Conservation (phyloP, 2,888 invertebrate genomes). For the Odontothrips loti region DNA sequence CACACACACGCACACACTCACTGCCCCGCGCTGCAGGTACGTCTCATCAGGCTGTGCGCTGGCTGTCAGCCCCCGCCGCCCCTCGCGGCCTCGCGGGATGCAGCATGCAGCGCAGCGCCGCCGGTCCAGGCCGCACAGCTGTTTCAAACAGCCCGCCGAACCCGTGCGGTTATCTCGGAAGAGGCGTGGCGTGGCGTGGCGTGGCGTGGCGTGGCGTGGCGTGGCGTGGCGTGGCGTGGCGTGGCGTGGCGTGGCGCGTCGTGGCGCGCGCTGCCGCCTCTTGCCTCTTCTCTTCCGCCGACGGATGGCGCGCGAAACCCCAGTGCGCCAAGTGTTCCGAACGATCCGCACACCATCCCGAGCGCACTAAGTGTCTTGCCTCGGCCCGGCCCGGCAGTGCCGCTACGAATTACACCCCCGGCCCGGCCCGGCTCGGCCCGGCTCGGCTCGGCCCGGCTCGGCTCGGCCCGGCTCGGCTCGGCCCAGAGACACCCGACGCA, state of each 20-base stretch:
- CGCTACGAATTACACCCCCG: too few species aligned
- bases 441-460: background rate
- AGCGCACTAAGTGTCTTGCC: background rate
- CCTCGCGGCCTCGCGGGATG: too few species aligned
- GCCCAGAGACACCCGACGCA: too few species aligned
- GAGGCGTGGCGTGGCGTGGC: background rate
- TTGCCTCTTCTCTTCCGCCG: background rate
- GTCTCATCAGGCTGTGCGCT: too few species aligned
- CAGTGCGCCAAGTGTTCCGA: background rate
- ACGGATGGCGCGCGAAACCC: background rate
- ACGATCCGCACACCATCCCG: constrained; percentile 7
- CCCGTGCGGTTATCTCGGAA: background rate
- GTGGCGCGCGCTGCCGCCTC: too few species aligned
- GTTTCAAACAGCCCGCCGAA: background rate
- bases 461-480: too few species aligned
- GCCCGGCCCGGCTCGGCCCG: too few species aligned
- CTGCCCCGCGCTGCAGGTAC: background rate
- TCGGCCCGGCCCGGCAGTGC: background rate
- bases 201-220: background rate
- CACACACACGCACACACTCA: constrained; percentile 10
- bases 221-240: background rate
- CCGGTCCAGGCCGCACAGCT: too few species aligned
- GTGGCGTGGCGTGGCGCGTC: background rate
- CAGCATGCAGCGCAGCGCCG: too few species aligned
- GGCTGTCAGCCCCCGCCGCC: too few species aligned